A percentile compares a stretch with the other conserved stretches of the same genome.
Conservation (phyloP, 2,797 vertebrate species). For the Propithecus perrieri region DNA sequence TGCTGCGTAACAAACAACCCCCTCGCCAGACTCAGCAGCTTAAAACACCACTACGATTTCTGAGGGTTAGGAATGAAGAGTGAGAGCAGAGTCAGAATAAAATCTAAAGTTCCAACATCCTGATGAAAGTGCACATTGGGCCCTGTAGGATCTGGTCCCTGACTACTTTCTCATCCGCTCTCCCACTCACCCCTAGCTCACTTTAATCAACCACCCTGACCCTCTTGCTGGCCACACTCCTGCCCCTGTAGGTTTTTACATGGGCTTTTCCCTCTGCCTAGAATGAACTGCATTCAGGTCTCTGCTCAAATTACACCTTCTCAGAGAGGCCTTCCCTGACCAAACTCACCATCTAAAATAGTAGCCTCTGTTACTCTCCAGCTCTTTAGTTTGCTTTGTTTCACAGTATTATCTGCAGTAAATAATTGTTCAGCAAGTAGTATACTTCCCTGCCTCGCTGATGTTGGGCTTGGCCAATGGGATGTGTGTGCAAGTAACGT, state of each 20-base stretch:
- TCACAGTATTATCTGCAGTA: no score
- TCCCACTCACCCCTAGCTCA: not conserved
- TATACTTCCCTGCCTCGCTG: not conserved
- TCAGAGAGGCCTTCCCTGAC: not conserved
- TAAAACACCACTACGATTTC: not conserved
- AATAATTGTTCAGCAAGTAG: not conserved
- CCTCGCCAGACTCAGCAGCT: not conserved
- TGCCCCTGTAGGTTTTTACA: not conserved
- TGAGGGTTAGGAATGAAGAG: not conserved
- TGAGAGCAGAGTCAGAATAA: not conserved
- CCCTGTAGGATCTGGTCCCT: not conserved
- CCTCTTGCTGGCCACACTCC: not conserved
- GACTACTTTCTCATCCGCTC: not conserved
- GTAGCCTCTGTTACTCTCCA: not conserved
- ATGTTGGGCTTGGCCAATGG: not conserved
- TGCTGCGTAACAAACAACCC: not conserved
- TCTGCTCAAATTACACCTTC: not conserved
- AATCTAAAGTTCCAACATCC: not conserved
- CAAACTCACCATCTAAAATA: not conserved
- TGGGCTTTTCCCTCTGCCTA: not conserved
- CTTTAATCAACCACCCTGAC: not conserved
- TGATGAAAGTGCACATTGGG: not conserved
- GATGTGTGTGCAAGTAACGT: not conserved
- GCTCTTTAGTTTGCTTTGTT: not conserved
- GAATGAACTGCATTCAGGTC: not conserved